A percentile compares a stretch with the other conserved stretches of the same genome.
Conservation (phyloP, 2,888 invertebrate species). For the Gordius sp. region DNA sequence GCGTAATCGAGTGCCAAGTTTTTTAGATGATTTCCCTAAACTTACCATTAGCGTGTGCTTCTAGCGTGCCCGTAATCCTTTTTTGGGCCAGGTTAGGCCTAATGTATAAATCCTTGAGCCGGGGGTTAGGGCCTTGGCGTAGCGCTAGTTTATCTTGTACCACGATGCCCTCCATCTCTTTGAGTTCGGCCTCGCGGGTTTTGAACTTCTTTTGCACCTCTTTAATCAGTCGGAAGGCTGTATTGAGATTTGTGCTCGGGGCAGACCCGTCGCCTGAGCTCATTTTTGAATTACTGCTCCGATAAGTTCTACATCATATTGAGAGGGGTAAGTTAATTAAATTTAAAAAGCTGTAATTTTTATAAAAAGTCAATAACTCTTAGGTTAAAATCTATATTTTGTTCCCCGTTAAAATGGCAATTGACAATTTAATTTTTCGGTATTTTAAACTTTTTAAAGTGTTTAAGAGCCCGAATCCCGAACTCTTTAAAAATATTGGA, state of each 20-base stretch:
- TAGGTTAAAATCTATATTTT: too few relatives aligned
- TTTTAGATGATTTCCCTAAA: neutral
- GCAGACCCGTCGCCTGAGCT: slow-evolving; percentile 67
- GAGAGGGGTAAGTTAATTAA: too few relatives aligned
- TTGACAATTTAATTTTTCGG: too few relatives aligned
- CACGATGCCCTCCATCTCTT: slow-evolving; percentile 84
- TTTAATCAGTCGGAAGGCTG: slow-evolving; percentile 84
- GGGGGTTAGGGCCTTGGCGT: slow-evolving; percentile 82
- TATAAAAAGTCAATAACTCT: too few relatives aligned
- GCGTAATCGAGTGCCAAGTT: neutral
- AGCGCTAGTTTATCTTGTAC: slow-evolving; percentile 84
- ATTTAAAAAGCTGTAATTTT: too few relatives aligned
- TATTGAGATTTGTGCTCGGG: slow-evolving; percentile 76
- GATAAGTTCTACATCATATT: slow-evolving; percentile 45
- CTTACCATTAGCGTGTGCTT: slow-evolving; percentile 70
- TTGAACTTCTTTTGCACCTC: slow-evolving; percentile 96
- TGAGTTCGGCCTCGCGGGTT: slow-evolving; percentile 85
- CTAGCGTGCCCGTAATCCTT: slow-evolving; percentile 39
- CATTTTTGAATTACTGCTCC: slow-evolving; percentile 85
- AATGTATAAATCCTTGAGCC: slow-evolving; percentile 83
- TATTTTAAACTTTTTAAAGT: too few relatives aligned
- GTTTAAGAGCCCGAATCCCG: too few relatives aligned
- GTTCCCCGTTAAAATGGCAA: too few relatives aligned
- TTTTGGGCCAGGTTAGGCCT: slow-evolving; percentile 84
- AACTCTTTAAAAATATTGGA: too few relatives aligned